Base-by-base conservation (phyloP, 2,888 invertebrate species). In the Drosophila mayaguana region DNA sequence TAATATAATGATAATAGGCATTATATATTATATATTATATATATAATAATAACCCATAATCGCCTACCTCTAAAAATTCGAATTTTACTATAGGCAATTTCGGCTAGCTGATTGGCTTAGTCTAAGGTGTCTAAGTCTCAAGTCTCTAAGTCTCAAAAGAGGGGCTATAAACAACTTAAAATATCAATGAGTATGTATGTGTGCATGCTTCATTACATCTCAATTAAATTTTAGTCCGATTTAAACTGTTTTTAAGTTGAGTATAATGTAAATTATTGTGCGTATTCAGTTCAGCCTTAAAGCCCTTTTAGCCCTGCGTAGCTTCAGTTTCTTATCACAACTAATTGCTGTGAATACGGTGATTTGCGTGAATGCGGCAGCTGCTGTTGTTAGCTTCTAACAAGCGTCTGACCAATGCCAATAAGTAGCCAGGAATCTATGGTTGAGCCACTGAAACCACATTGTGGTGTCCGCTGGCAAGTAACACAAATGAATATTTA, bases 371-470 rank as follows among this genome's bases (percentile, higher is more conserved):
- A 45, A 40, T 46, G 65, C 25, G 32, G 25, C 64, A 45, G 36
- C 34, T 22, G 42, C 43, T 64, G 18, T 43, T 40, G 18, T 34
- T 40, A 36, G 45, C 43, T 38, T 51, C 18, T 28, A 48, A n/a
- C 46, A 53, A 42, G 42, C 32, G 12, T 9, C n/a, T 2, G 22
- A 28, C 45, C 9, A 72, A 32, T 6, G 28, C 43, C 32, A 14
- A 28, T 14, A 22, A 16, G 28, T 51, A 60, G 43, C 69, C 62
- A 48, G 43, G 5, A 45, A 48, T 20, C 46, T 67, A 60, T 32
- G 68, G 51, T 18, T 18, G 22, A 20, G 20, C 54, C 55, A 51
- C 56, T 69, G 3, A 40, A 20, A 16, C 48, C 60, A 25, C 46
- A 59, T 5, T 43, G 20, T 18, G 56, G 20, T 38, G 46, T 11